phyloP scores from a whole-genome alignment of 2,888 invertebrate genomes.

The Hydroisotoma schaefferi region DNA sequence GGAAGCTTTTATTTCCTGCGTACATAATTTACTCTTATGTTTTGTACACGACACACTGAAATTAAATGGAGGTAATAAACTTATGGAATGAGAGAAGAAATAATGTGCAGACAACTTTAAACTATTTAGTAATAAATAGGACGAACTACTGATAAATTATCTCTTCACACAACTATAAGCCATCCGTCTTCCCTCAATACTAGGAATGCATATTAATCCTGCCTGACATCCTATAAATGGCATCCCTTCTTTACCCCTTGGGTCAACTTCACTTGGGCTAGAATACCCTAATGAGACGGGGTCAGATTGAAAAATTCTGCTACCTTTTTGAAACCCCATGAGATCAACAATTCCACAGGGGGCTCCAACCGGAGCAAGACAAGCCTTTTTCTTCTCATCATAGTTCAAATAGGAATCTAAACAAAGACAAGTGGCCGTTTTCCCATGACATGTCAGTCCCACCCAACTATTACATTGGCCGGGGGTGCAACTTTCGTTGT shows the following conservation, averaged over 20 bases:
- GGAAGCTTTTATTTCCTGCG: too few species aligned
- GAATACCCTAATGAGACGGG: too few species aligned
- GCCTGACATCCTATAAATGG: conserved; percentile 23
- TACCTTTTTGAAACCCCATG: conserved; percentile 1
- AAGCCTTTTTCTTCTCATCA: conserved; percentile 21
- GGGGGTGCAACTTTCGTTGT: conserved; percentile 25
- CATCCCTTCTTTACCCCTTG: conserved; percentile 1
- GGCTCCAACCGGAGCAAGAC: conserved; percentile 18
- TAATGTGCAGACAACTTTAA: too few species aligned
- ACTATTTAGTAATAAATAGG: too few species aligned
- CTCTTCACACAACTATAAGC: background rate
- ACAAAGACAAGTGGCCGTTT: conserved; percentile 32
- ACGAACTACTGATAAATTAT: too few species aligned
- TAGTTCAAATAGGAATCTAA: conserved; percentile 31
- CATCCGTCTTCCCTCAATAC: conserved; percentile 3
- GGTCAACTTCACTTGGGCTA: too few species aligned
- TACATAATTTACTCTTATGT: too few species aligned
- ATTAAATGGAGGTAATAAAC: too few species aligned
- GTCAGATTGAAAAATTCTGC: too few species aligned
- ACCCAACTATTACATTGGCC: conserved; percentile 27
- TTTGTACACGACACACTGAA: too few species aligned
- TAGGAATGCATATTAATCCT: background rate
- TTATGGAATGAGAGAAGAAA: too few species aligned
- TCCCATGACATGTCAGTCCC: conserved; percentile 31
- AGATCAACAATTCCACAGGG: conserved; percentile 16